Percentiles rank a stretch among this genome's conserved stretches.
These are phyloP conservation scores for Cynoglossus semilaevis DNA, from an alignment of 2,113 vertebrate species.

Conservation along the genomic window DNA sequence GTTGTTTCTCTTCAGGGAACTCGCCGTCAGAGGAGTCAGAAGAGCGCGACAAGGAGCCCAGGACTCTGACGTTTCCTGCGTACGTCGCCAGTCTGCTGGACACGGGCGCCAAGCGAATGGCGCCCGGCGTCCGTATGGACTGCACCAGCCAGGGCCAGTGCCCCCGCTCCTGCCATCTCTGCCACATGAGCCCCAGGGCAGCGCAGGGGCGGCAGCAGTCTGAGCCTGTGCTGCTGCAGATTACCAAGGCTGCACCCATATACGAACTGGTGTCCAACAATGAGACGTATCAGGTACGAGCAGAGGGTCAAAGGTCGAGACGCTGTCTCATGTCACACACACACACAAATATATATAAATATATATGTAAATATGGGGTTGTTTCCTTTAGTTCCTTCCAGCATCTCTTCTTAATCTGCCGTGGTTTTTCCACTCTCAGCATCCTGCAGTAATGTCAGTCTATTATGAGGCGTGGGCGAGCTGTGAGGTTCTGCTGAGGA, in stretches of 20 bases:
- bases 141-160: slow-evolving; percentile 93
- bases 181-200: slow-evolving; percentile 81
- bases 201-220: slow-evolving; percentile 69
- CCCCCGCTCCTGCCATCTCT: slow-evolving; percentile 90
- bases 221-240: slow-evolving; percentile 90
- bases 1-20: slow-evolving; percentile 80
- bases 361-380: no score
- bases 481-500: background rate
- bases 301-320: background rate
- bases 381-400: no score
- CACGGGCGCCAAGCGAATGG: slow-evolving; percentile 89
- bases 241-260: slow-evolving; percentile 90
- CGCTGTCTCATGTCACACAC: no score
- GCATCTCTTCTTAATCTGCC: no score
- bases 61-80: slow-evolving; percentile 91
- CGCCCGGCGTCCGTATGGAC: slow-evolving; percentile 90
- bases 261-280: slow-evolving; percentile 94
- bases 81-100: slow-evolving; percentile 93
- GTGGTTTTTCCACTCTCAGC: no score
- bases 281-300: slow-evolving; percentile 88
- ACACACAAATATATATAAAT: no score
- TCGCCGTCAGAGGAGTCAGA: slow-evolving; percentile 96
- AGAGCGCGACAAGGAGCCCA: slow-evolving; percentile 90
- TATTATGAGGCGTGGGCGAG: no score
- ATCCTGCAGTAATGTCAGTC: no score